These are phyloP conservation scores for Brachymystax lenok DNA, from an alignment of 2,797 vertebrate genomes.

Conservation along the genomic window DNA sequence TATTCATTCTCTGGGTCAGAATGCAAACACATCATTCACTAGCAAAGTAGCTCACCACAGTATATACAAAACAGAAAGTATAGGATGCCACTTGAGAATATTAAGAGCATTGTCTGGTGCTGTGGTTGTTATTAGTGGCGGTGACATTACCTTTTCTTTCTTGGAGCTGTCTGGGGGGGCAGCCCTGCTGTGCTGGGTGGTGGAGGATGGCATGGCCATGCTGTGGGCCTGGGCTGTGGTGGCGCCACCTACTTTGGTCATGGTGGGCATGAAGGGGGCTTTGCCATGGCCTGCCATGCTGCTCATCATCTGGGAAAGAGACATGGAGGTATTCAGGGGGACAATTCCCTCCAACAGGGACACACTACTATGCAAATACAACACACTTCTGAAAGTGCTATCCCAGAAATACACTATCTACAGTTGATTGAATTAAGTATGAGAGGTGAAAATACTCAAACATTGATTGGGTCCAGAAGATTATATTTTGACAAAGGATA, in stretches of 20 bases:
- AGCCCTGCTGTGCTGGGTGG: constrained; percentile 82
- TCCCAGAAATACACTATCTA: not conserved
- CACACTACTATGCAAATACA: not conserved
- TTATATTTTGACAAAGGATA: not conserved
- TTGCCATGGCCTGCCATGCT: constrained; percentile 74
- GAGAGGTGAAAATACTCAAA: not conserved
- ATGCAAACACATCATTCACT: not conserved
- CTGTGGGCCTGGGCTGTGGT: constrained; percentile 64
- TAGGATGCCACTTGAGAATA: not conserved
- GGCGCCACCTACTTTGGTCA: constrained; percentile 66
- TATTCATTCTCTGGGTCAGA: not conserved
- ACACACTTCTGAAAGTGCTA: not conserved
- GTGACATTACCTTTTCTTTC: constrained; percentile 89
- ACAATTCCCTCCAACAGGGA: too few relatives aligned
- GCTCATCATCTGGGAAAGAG: constrained; percentile 73
- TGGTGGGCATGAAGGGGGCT: constrained; percentile 76
- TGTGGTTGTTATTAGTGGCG: not conserved
- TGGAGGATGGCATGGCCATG: constrained; percentile 79
- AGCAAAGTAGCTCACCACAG: not conserved
- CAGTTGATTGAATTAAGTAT: not conserved
- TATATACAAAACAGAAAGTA: not conserved
- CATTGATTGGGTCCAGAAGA: not conserved
- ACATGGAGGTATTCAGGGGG: not conserved
- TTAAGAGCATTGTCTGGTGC: not conserved
- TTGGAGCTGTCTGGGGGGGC: constrained; percentile 93